phyloP scores from a whole-genome alignment of 2,113 vertebrate genomes.

The Pangasianodon hypophthalmus region DNA sequence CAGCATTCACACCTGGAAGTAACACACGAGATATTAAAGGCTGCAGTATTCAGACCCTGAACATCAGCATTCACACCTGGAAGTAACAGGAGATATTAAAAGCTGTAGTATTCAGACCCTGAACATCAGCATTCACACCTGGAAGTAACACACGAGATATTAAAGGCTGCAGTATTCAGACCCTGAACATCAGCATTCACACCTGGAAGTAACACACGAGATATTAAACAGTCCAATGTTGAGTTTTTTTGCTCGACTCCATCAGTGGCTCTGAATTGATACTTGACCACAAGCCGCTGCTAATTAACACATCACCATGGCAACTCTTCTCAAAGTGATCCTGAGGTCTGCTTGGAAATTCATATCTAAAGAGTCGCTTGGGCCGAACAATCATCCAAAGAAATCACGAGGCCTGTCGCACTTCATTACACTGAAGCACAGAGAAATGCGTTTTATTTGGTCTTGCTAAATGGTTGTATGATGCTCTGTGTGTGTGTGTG shows the following conservation, averaged over 20 bases:
- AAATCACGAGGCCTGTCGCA: background rate
- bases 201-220: too few species aligned
- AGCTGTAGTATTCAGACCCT: too few species aligned
- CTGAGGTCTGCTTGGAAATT: background rate
- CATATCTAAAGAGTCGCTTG: background rate
- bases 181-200: too few species aligned
- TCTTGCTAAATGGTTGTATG: background rate
- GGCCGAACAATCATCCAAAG: background rate
- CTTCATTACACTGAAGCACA: background rate
- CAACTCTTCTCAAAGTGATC: slow-evolving; percentile 20
- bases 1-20: too few species aligned
- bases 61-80: too few species aligned
- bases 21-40: too few species aligned
- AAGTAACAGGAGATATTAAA: too few species aligned
- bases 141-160: background rate
- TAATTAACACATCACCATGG: slow-evolving; percentile 35
- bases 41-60: too few species aligned
- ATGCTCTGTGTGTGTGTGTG: background rate
- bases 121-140: too few species aligned
- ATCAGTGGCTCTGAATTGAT: background rate
- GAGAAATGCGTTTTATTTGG: too few species aligned
- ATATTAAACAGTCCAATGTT: too few species aligned
- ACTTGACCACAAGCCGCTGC: background rate
- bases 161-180: background rate
- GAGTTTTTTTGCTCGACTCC: background rate